Percentiles rank a stretch among this genome's conserved stretches.
Conservation (phyloP, 2,113 vertebrate genomes). For the Thamnaconus septentrionalis region DNA sequence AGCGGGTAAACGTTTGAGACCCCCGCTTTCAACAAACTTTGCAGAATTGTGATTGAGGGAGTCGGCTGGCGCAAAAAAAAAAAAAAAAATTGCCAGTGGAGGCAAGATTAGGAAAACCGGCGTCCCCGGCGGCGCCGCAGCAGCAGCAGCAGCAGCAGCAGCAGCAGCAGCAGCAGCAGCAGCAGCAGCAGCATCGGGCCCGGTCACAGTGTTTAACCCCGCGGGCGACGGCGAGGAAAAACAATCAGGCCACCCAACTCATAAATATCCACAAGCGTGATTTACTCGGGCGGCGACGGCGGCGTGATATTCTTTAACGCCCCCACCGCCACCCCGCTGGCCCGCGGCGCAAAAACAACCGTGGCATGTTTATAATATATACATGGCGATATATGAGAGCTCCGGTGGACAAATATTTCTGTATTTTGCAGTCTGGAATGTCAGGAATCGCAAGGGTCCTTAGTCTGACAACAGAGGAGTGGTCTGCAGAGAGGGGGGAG, state of each 20-base stretch:
- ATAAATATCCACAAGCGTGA: slow-evolving; percentile 39
- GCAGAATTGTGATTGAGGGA: not conserved
- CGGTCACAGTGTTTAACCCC: slow-evolving; percentile 39
- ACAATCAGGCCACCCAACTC: slow-evolving; percentile 32
- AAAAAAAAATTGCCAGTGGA: slow-evolving; percentile 3
- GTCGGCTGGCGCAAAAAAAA: too few species aligned
- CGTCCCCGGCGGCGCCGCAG: slow-evolving; percentile 3
- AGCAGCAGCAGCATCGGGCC: slow-evolving; percentile 32
- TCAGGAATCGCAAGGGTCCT: slow-evolving; percentile 60
- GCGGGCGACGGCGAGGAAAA: slow-evolving; percentile 19
- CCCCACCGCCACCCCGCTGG: slow-evolving; percentile 12
- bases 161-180: too few species aligned
- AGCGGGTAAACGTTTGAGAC: slow-evolving; percentile 10
- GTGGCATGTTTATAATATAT: slow-evolving; percentile 49
- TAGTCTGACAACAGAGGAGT: slow-evolving; percentile 35
- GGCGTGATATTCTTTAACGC: not conserved
- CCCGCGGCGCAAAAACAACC: slow-evolving; percentile 48
- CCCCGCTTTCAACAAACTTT: slow-evolving; percentile 8
- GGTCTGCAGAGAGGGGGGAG: not conserved
- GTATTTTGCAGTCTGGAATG: slow-evolving; percentile 47
- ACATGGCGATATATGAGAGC: slow-evolving; percentile 30
- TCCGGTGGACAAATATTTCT: slow-evolving; percentile 51
- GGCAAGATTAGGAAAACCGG: slow-evolving; percentile 18
- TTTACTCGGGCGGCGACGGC: slow-evolving; percentile 49
- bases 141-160: too few species aligned